Percentiles rank a stretch among this genome's conserved stretches.
Evolutionary conservation across 2,797 vertebrate species (phyloP).

Genomic region (Microchirus variegatus): DNA sequence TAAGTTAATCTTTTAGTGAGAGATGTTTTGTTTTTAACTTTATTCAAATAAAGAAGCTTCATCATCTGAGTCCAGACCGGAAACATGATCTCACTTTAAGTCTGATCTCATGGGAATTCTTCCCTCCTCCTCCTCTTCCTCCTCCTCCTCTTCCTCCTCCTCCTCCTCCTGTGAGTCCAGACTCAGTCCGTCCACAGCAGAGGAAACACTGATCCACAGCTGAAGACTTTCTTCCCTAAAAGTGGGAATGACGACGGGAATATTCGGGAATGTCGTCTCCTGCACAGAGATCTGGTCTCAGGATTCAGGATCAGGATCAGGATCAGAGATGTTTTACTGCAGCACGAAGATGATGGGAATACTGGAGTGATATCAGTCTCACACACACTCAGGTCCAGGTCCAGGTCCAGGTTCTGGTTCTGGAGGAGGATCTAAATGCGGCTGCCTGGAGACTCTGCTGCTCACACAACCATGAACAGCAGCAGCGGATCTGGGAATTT

Average conservation of each 20-base stretch:
- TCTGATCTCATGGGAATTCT: slow-evolving; percentile 41
- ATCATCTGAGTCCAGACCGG: not conserved
- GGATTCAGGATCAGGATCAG: not conserved
- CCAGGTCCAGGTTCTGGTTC: slow-evolving; percentile 25
- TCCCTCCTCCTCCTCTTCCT: slow-evolving; percentile 19
- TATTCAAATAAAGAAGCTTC: no score
- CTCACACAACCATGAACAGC: slow-evolving; percentile 85
- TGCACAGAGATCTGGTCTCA: not conserved
- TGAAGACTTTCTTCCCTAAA: not conserved
- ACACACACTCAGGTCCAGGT: slow-evolving; percentile 5
- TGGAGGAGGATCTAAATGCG: slow-evolving; percentile 78
- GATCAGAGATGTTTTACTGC: not conserved
- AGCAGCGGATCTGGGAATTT: slow-evolving; percentile 86
- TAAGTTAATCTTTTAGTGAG: no score
- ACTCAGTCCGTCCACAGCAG: not conserved
- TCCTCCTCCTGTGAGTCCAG: no score
- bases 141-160: slow-evolving; percentile 3
- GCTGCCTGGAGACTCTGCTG: slow-evolving; percentile 72
- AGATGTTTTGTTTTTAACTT: no score
- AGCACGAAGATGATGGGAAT: slow-evolving; percentile 2
- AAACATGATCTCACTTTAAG: slow-evolving; percentile 13
- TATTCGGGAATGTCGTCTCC: no score
- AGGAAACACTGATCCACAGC: not conserved
- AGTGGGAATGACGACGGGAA: no score
- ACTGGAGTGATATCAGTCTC: slow-evolving; percentile 6